A percentile compares a stretch with the other conserved stretches of the same genome.
Conservation (phyloP, 1,140 invertebrate species). For the Rhopalosiphum padi region DNA sequence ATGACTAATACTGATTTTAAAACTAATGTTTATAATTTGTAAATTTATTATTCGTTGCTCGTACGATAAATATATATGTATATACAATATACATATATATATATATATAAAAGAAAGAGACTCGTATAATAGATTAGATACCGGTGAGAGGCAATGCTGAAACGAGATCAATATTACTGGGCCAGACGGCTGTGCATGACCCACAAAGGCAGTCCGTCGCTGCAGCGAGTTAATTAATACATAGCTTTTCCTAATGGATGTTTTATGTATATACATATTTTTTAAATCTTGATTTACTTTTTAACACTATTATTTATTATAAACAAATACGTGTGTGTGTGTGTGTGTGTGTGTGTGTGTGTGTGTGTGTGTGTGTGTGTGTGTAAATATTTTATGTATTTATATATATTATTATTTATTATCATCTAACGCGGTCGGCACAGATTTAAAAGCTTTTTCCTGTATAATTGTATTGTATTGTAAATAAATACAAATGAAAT, state of each 20-base stretch:
- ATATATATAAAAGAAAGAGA: not conserved
- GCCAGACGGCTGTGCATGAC: conserved; percentile 35
- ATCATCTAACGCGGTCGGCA: not conserved
- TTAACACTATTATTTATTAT: not conserved
- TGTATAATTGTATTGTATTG: not conserved
- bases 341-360: too few relatives aligned
- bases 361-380: too few relatives aligned
- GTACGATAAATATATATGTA: not conserved
- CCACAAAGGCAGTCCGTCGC: conserved; percentile 4
- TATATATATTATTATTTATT: not conserved
- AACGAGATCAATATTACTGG: conserved; percentile 56
- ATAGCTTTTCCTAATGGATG: not conserved
- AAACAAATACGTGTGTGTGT: not conserved
- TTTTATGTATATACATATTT: not conserved
- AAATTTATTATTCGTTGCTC: not conserved
- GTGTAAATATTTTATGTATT: not conserved
- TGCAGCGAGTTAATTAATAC: conserved; percentile 18
- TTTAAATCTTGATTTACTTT: not conserved
- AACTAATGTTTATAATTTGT: not conserved
- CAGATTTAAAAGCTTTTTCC: not conserved
- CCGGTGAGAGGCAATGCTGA: conserved; percentile 17
- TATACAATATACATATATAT: not conserved
- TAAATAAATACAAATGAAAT: not conserved
- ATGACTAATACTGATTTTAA: not conserved
- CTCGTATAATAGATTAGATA: not conserved